Percentiles rank a stretch among this genome's conserved stretches.
Evolutionary conservation across 2,888 invertebrate species (phyloP).

Genomic region (Harpalus rufipes): DNA sequence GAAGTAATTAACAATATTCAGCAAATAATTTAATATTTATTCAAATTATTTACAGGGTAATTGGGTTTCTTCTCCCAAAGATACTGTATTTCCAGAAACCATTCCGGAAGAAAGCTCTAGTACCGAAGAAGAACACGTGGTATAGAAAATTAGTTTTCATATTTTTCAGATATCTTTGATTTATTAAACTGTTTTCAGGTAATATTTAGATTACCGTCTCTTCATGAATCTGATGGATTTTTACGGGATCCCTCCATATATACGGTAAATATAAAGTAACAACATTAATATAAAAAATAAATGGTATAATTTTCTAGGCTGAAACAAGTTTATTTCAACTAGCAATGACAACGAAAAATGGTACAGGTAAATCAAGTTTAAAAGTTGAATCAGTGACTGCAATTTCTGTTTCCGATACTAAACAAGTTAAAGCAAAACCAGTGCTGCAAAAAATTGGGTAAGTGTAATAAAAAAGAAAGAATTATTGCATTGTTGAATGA

Average conservation of each 20-base stretch:
- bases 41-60: slow-evolving; percentile 77
- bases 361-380: slow-evolving; percentile 77
- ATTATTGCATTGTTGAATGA: slow-evolving; percentile 37
- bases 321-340: slow-evolving; percentile 89
- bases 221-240: slow-evolving; percentile 85
- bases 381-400: slow-evolving; percentile 78
- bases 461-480: slow-evolving; percentile 64
- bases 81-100: slow-evolving; percentile 93
- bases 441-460: slow-evolving; percentile 83
- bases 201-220: slow-evolving; percentile 90
- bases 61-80: slow-evolving; percentile 93
- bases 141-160: slow-evolving; percentile 71
- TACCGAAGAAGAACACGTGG: slow-evolving; percentile 94
- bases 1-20: slow-evolving; percentile 77
- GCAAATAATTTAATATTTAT: slow-evolving; percentile 18
- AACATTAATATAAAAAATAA: not conserved
- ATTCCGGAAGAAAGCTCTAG: slow-evolving; percentile 96
- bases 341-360: slow-evolving; percentile 78
- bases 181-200: slow-evolving; percentile 74
- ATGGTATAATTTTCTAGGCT: slow-evolving; percentile 77
- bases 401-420: slow-evolving; percentile 75
- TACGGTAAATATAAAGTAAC: slow-evolving; percentile 79
- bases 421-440: slow-evolving; percentile 77
- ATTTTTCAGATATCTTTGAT: slow-evolving; percentile 4
- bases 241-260: slow-evolving; percentile 89